Percentiles rank a stretch among this genome's conserved stretches.
Conservation (phyloP, 1,140 invertebrate genomes). For the Drosophila santomea region DNA sequence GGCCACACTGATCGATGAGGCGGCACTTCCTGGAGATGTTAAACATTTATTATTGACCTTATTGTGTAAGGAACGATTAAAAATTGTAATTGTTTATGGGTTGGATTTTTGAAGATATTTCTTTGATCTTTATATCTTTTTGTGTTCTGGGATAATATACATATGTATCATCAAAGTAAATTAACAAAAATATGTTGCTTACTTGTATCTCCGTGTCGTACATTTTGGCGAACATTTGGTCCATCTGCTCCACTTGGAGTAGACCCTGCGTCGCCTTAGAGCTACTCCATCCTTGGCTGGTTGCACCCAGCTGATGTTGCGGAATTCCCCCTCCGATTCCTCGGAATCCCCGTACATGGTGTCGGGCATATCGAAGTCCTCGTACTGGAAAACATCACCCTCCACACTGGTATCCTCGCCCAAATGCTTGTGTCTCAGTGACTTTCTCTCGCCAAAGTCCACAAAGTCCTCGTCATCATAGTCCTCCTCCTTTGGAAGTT, state of each 20-base stretch:
- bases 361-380: constrained; percentile 71
- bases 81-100: neutral
- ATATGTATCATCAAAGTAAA: no score
- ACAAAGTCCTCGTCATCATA: constrained; percentile 65
- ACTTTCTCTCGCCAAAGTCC: constrained; percentile 48
- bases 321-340: constrained; percentile 47
- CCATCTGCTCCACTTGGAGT: constrained; percentile 85
- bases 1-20: constrained; percentile 89
- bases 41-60: neutral
- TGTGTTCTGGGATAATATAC: neutral
- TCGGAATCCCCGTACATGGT: constrained; percentile 48
- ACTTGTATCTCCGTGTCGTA: constrained; percentile 84
- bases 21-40: constrained; percentile 88
- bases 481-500: constrained; percentile 22
- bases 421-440: constrained; percentile 30
- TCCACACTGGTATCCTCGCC: constrained; percentile 42
- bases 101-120: neutral
- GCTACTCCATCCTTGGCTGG: constrained; percentile 55
- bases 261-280: constrained; percentile 59
- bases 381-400: constrained; percentile 75
- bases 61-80: neutral
- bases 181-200: constrained; percentile 21
- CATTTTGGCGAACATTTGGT: constrained; percentile 84
- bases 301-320: constrained; percentile 38
- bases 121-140: constrained; percentile 1